Percentiles rank a stretch among this genome's conserved stretches.
These are phyloP conservation scores for Eunapius fragilis DNA, from an alignment of 37 sponge, comb jelly and placozoan genomes.

Conservation along the genomic window DNA sequence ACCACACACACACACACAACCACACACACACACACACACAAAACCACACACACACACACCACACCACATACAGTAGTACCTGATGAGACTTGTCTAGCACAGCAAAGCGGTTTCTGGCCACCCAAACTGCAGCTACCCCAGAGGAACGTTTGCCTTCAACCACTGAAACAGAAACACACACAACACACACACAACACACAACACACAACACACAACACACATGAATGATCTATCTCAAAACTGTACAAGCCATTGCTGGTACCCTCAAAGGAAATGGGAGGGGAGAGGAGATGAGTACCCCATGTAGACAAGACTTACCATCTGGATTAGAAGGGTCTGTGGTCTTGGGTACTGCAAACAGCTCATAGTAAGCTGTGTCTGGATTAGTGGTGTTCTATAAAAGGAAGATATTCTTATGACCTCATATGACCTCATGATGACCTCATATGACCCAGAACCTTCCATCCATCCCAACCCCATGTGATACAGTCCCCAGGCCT, in stretches of 20 bases:
- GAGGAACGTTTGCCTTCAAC: constrained; percentile 82
- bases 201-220: too few species aligned
- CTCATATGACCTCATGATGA: too few species aligned
- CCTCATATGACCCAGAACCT: too few species aligned
- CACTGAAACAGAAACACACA: too few species aligned
- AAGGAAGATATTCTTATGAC: too few species aligned
- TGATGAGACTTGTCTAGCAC: constrained; percentile 87
- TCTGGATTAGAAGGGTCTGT: constrained; percentile 73
- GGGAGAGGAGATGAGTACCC: background rate
- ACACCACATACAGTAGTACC: constrained; percentile 34
- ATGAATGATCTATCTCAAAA: too few species aligned
- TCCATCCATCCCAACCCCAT: too few species aligned
- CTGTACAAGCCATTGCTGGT: too few species aligned
- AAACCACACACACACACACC: background rate
- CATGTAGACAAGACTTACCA: constrained; percentile 25
- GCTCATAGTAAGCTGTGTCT: constrained; percentile 80
- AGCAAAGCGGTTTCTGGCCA: constrained; percentile 95
- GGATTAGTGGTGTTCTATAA: constrained; percentile 78
- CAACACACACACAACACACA: too few species aligned
- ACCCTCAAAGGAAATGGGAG: too few species aligned
- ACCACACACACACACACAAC: background rate
- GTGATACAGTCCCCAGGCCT: background rate
- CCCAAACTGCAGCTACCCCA: constrained; percentile 89
- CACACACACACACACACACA: constrained; percentile 34
- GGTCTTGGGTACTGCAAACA: constrained; percentile 73